Evolutionary conservation across 2,797 vertebrate species (phyloP).

Genomic region (Lithobates sylvaticus): DNA sequence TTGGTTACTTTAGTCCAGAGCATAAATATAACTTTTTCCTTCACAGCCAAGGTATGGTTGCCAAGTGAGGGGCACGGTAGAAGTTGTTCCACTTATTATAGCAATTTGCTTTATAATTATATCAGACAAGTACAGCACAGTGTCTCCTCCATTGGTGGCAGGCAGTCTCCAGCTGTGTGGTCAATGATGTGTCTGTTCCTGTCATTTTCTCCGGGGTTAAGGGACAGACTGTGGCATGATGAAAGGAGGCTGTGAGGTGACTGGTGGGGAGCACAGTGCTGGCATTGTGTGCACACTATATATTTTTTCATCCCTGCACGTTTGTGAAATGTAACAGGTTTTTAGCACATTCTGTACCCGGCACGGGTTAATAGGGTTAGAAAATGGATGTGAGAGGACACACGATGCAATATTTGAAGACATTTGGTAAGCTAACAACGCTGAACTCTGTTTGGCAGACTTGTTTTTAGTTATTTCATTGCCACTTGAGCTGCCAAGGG

Average conservation of each 20-base stretch:
- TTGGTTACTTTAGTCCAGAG: background rate
- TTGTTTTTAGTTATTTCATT: conserved; percentile 38
- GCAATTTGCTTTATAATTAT: background rate
- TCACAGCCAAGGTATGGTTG: background rate
- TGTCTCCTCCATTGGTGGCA: background rate
- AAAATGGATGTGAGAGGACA: conserved; percentile 19
- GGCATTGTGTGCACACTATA: background rate
- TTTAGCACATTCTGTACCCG: background rate
- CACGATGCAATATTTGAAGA: conserved; percentile 15
- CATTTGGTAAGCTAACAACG: conserved; percentile 60
- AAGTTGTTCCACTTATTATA: background rate
- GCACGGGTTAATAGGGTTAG: conserved; percentile 7
- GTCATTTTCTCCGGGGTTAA: conserved; percentile 1
- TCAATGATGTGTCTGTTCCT: conserved; percentile 1
- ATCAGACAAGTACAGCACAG: background rate
- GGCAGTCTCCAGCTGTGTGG: background rate
- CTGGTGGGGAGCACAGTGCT: conserved; percentile 1
- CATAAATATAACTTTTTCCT: background rate
- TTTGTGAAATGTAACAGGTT: conserved; percentile 14
- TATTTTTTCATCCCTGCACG: background rate
- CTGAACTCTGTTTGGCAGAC: conserved; percentile 60
- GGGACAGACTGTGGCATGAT: background rate
- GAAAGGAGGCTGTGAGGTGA: conserved; percentile 15
- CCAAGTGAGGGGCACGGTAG: background rate
- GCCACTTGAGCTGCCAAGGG: conserved; percentile 62